Evolutionary conservation across 2,888 invertebrate genomes (phyloP), one percentile per base, ranked within the genome.

Genomic region (Eubasilissa splendida): DNA sequence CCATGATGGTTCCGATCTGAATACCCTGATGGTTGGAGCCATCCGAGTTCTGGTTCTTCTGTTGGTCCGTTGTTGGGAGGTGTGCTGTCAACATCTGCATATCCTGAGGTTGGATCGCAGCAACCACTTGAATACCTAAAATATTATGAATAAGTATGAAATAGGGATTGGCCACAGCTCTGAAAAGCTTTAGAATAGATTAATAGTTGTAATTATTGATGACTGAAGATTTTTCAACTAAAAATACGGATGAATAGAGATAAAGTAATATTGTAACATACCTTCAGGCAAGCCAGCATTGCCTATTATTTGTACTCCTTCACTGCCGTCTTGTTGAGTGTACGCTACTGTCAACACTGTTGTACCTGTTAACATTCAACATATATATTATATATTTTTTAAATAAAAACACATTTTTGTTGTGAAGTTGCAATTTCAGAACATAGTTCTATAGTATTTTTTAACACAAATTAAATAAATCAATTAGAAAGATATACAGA

Each of bases 271-370:
- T 14, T n/a, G 53, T 68, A 14, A 31, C n/a, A 53, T 85, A 88
- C 91, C 91, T 87, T 92, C 91, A 4, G 91, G 88, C 78, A 91
- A 85, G 0, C 88, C 85, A 84, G 85, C 85, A 85, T 90, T 90
- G 86, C 92, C 91, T 84, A 93, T 88, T 77, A 93, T 88, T 85
- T 93, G 92, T 50, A 93, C 87, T 14, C 91, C 91, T 42, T 92
- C 92, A 83, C 89, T 89, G 2, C 89, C 88, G 68, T 93, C 93
- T 0, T 92, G 91, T 71, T 92, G 92, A 83, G 94, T 94, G 86
- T 95, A 95, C 0, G 95, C 95, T 4, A 96, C 92, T 0, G 95
- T 95, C 53, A 95, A 88, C 8, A 95, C 94, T 0, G 95, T 94
- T 7, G 94, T 94, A 53, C 89, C 89, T 82, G 60, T 10, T 68